Evolutionary conservation across 1,140 invertebrate species (phyloP).

Genomic region (Solenopsis invicta): DNA sequence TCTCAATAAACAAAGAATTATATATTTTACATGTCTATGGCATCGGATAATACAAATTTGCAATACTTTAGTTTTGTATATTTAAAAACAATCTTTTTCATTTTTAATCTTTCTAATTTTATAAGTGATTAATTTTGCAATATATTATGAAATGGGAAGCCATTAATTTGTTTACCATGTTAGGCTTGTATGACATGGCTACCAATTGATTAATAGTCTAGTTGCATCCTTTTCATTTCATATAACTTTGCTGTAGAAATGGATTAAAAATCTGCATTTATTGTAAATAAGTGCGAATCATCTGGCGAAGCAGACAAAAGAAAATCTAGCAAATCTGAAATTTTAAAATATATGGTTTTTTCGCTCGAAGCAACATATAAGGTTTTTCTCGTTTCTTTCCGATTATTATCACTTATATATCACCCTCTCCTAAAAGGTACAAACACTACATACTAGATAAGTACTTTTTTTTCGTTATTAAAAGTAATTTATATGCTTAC

Average conservation of each 20-base stretch:
- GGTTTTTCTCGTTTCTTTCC: neutral
- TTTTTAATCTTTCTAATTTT: neutral
- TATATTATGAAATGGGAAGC: conserved; percentile 12
- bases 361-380: neutral
- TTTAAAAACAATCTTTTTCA: neutral
- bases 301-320: neutral
- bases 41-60: conserved; percentile 22
- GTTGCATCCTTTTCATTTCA: neutral
- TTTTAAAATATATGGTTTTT: neutral
- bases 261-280: conserved; percentile 12
- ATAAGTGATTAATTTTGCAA: neutral
- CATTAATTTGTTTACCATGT: neutral
- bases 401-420: conserved; percentile 43
- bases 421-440: conserved; percentile 64
- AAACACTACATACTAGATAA: conserved; percentile 74
- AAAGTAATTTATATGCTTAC: conserved; percentile 68
- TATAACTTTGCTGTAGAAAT: neutral
- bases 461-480: conserved; percentile 68
- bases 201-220: neutral
- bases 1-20: neutral
- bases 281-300: neutral
- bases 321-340: neutral
- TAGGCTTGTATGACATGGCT: neutral
- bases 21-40: conserved; percentile 35
- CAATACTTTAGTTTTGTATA: neutral